Conservation (phyloP, 2,888 invertebrate species). For the Quadroppia sp. region DNA sequence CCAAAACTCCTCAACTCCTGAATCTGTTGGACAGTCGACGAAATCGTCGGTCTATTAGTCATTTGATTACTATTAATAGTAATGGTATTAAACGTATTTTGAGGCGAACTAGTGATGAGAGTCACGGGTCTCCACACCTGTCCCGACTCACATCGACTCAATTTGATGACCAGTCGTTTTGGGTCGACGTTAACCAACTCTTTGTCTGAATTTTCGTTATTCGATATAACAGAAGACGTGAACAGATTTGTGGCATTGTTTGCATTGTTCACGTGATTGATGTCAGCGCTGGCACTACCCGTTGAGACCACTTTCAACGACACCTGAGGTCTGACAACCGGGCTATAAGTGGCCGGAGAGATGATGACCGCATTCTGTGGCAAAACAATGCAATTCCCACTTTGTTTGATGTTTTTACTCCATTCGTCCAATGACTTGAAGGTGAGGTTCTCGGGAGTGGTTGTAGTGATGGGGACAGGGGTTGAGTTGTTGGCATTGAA, state of each 20-base stretch:
- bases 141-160: constrained; percentile 32
- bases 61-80: neutral
- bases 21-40: neutral
- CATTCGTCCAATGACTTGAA: constrained; percentile 42
- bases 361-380: constrained; percentile 35
- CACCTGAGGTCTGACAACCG: neutral
- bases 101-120: constrained; percentile 2
- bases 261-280: neutral
- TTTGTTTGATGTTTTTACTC: constrained; percentile 35
- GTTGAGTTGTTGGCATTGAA: neutral
- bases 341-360: neutral
- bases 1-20: constrained; percentile 17
- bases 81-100: neutral
- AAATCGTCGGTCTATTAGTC: neutral
- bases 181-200: constrained; percentile 15
- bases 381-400: constrained; percentile 26
- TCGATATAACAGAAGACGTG: constrained; percentile 18
- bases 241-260: neutral
- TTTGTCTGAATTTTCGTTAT: constrained; percentile 20
- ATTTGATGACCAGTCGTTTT: constrained; percentile 34
- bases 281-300: neutral
- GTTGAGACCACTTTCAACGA: constrained; percentile 6
- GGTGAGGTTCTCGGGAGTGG: constrained; percentile 28
- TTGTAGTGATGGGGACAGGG: neutral
- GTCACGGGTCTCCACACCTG: constrained; percentile 31